Evolutionary conservation across 1,140 invertebrate genomes (phyloP).

Genomic region (Eumaeus atala): DNA sequence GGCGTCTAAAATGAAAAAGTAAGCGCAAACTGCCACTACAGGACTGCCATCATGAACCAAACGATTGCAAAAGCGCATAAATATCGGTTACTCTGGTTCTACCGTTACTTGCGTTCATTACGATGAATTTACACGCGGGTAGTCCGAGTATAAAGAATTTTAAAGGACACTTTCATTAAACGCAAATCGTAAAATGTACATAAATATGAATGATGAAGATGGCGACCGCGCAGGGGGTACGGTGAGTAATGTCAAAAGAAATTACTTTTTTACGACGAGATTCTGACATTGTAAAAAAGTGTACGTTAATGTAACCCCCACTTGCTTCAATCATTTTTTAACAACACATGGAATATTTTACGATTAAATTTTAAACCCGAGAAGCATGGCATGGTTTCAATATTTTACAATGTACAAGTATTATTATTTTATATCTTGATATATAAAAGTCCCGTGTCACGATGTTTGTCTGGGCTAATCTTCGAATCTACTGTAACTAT

Average conservation of each 20-base stretch:
- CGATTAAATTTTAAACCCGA: constrained; percentile 11
- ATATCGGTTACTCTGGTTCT: no score
- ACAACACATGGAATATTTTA: constrained; percentile 38
- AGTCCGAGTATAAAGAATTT: constrained; percentile 26
- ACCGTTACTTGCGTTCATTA: constrained; percentile 16
- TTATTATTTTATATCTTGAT: no score
- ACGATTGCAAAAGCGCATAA: no score
- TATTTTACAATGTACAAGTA: no score
- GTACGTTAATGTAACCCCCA: constrained; percentile 31
- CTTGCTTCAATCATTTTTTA: constrained; percentile 42
- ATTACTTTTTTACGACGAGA: constrained; percentile 49
- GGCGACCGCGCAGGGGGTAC: constrained; percentile 45
- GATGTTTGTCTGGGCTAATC: no score
- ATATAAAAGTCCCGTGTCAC: no score
- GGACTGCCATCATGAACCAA: no score
- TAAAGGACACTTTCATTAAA: constrained; percentile 51
- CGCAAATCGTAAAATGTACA: constrained; percentile 55
- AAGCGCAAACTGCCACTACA: no score
- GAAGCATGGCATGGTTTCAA: no score
- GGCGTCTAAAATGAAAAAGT: no score
- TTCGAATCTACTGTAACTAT: no score
- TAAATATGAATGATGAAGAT: constrained; percentile 66
- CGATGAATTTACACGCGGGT: constrained; percentile 6
- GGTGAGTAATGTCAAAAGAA: constrained; percentile 35
- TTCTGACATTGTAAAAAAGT: constrained; percentile 44